phyloP scores from a whole-genome alignment of 1,140 invertebrate genomes.

The Frieseomelitta varia region DNA sequence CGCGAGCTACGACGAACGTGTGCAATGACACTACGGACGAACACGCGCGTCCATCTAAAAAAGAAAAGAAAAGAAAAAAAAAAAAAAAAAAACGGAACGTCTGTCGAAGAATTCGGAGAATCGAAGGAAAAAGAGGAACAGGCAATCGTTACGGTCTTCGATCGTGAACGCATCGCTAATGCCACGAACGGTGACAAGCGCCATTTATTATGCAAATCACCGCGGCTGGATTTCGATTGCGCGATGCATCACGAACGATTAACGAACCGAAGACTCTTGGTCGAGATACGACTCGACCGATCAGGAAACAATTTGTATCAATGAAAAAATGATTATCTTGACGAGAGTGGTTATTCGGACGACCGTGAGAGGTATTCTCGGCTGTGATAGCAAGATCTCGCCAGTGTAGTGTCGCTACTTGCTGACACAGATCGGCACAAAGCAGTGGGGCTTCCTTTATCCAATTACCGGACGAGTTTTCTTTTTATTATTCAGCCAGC shows the following conservation, averaged over 20 bases:
- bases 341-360: constrained; percentile 5
- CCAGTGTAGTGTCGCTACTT: constrained; percentile 60
- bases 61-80: not conserved
- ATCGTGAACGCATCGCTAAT: not conserved
- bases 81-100: not conserved
- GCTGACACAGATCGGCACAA: constrained; percentile 67
- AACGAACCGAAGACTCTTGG: not conserved
- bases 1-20: not conserved
- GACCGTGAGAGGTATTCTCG: constrained; percentile 42
- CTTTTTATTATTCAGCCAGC: constrained; percentile 52
- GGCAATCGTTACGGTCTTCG: constrained; percentile 8
- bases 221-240: not conserved
- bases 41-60: not conserved
- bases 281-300: not conserved
- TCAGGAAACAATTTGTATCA: constrained; percentile 35
- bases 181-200: not conserved
- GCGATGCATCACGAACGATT: not conserved
- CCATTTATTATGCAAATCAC: constrained; percentile 43
- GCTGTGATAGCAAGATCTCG: constrained; percentile 32
- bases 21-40: not conserved
- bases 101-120: not conserved
- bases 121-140: not conserved
- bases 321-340: constrained; percentile 36
- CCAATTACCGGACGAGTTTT: constrained; percentile 75
- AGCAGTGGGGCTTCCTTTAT: constrained; percentile 73